phyloP scores from a whole-genome alignment of 2,113 vertebrate species.

The Phaethornis superciliosus region DNA sequence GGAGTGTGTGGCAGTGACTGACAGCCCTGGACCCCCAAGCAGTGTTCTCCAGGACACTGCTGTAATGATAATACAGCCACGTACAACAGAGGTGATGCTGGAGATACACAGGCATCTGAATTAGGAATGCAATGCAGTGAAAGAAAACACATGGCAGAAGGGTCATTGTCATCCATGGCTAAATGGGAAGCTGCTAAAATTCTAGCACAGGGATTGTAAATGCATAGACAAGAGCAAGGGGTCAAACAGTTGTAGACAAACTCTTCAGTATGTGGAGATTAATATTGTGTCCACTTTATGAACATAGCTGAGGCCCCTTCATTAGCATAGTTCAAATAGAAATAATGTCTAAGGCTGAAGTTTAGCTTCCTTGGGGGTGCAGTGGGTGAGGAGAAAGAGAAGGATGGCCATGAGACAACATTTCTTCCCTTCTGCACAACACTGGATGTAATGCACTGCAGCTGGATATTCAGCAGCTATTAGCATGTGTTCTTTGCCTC shows the following conservation, averaged over 20 bases:
- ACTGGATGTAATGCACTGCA: not conserved
- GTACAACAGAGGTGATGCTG: not conserved
- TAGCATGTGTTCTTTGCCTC: not conserved
- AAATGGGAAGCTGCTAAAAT: not conserved
- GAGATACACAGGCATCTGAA: not conserved
- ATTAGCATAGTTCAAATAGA: not conserved
- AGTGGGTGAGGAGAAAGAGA: not conserved
- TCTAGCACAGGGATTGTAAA: not conserved
- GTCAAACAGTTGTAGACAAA: not conserved
- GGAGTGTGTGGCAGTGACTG: accelerated
- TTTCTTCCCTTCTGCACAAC: not conserved
- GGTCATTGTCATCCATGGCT: not conserved
- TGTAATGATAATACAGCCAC: accelerated
- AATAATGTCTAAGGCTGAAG: not conserved
- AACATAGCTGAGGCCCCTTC: not conserved
- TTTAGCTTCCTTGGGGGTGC: not conserved
- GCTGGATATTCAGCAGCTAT: not conserved
- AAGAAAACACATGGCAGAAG: not conserved
- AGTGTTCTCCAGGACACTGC: no score
- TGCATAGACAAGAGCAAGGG: not conserved
- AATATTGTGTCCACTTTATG: not conserved
- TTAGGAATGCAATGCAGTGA: not conserved
- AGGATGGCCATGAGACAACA: not conserved
- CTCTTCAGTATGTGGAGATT: not conserved
- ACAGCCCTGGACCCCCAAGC: not conserved